A percentile compares a stretch with the other conserved stretches of the same genome.
Evolutionary conservation across 2,888 invertebrate species (phyloP).

Genomic region (Tipula lateralis): DNA sequence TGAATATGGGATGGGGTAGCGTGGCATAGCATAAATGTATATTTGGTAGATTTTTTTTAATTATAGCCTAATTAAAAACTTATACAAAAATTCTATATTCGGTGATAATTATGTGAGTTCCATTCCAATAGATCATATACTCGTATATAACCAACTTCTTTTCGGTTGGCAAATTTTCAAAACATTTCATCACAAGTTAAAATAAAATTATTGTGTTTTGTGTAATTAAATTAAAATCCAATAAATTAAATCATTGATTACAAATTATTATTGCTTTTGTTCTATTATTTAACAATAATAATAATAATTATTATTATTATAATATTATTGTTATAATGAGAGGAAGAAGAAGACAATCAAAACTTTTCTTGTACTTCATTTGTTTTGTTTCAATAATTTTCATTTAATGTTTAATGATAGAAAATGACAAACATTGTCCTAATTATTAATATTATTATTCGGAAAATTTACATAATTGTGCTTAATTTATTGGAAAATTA

Average conservation of each 20-base stretch:
- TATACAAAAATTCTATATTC: too few species aligned
- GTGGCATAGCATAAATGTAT: not conserved
- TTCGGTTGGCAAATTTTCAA: not conserved
- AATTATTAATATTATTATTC: not conserved
- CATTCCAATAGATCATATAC: too few species aligned
- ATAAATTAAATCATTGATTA: not conserved
- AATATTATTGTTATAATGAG: not conserved
- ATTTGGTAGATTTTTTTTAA: not conserved
- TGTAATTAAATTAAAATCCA: not conserved
- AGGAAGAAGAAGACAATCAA: not conserved
- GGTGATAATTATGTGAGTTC: too few species aligned
- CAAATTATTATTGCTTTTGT: not conserved
- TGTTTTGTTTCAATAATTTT: not conserved
- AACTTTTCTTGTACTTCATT: not conserved
- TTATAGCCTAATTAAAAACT: not conserved
- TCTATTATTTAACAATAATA: not conserved
- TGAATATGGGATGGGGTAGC: not conserved
- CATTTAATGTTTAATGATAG: slow-evolving; percentile 1
- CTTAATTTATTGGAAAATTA: slow-evolving; percentile 19
- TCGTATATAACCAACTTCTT: too few species aligned
- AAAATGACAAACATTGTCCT: not conserved
- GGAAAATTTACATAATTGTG: not conserved
- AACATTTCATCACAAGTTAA: not conserved
- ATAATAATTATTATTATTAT: not conserved
- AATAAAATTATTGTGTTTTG: not conserved